Base-by-base conservation (phyloP, 2,797 vertebrate species). In the Orientallactaga sibirica region DNA sequence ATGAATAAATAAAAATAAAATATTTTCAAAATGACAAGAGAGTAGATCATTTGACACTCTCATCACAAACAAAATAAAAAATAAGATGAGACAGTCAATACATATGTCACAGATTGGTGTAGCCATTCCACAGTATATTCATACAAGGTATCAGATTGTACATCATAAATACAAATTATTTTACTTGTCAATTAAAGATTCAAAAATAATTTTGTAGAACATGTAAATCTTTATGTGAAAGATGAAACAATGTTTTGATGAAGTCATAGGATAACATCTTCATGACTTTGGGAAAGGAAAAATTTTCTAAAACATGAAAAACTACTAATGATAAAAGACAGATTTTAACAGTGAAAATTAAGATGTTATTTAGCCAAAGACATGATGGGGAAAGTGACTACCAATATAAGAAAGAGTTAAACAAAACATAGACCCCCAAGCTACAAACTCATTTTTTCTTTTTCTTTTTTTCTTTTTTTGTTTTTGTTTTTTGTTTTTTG, bases 321-420 rank as follows among this genome's bases (percentile, higher is more conserved):
- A 8, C 22, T 24, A 1, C 27, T 80, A 43, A 70, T 76, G 11
- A 61, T 61, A 90, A 73, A 75, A 62, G n/a, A 75, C 78, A 90
- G 33, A 86, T 64, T 75, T 75, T 43, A 64, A 81, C 18, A 19
- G 11, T 93, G 67, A 52, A 87, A 90, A 87, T 82, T 52, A 78
- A 73, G 37, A 68, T 61, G 37, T 74, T 80, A 48, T 80, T 92
- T 33, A 76, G 80, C 52, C 55, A 80, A 80, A 22, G 70, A 81
- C 15, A 85, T 24, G 7, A 48, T 48, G 48, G 48, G 10, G 48
- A 48, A 10, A 58, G 55, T 58, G 55, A 58, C 12, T 58, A 58
- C 14, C 55, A 14, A 58, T 11, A 15, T 58, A 58, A 29, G 1
- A 1, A 48, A 93, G 11, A 70, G 12, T 80, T 5, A 25, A 48